Base-by-base conservation (phyloP, 1,140 invertebrate species). In the Polypedilum pembai region DNA sequence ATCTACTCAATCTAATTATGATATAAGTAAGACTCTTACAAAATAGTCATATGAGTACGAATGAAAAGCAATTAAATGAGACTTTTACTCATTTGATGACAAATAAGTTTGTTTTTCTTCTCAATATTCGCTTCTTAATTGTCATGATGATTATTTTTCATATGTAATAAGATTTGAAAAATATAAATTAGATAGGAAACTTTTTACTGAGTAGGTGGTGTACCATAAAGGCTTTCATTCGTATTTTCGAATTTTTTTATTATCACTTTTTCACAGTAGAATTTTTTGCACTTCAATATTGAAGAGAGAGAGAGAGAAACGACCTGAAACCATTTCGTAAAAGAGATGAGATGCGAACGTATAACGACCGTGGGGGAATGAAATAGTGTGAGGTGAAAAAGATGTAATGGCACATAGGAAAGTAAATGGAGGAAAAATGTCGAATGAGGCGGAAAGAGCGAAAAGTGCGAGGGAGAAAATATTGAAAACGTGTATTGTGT, bases 401-500 rank as follows among this genome's bases (percentile, higher is more conserved):
- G 41, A 33, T 33, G 24, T 33, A 33, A 33, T 33, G 24, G 24
- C n/a, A 56, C 41, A 15, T 4, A 45, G 8, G 24, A 45, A 45
- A 12, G 41, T 45, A 45, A 45, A 45, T 45, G 41, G 45, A n/a
- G n/a, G n/a, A n/a, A n/a, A 56, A 56, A 56, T 56, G 45, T 56
- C 45, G 65, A 69, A 33, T 69, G 65, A 69, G 17, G 20, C 65
- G 65, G 17, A 66, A 66, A 66, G n/a, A n/a, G n/a, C n/a, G n/a
- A n/a, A n/a, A n/a, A n/a, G n/a, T n/a, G 24, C 2, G 45, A 12
- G n/a, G 12, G 45, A 4, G 18, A 10, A 18, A 69, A 69, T 69
- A 69, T 69, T 69, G 65, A 21, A 69, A 69, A 69, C 20, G 65
- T 69, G 65, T 69, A 69, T 69, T 69, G 65, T 69, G 65, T 69